These are phyloP conservation scores for Catharus bicknelli DNA, from an alignment of 2,113 vertebrate species.

Conservation along the genomic window DNA sequence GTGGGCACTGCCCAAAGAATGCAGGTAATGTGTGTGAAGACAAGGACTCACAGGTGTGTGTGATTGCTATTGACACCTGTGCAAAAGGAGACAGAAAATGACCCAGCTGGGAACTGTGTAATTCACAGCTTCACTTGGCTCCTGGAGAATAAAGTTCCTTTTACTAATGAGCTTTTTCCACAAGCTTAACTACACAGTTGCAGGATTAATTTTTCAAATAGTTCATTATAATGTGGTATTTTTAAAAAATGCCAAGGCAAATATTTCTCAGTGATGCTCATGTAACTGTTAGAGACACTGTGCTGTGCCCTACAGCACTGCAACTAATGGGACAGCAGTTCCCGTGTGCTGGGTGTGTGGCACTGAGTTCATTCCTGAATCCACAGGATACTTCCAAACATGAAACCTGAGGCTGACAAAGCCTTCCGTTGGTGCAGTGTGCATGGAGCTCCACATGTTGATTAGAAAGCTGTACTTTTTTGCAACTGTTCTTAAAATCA, in stretches of 20 bases:
- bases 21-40: not conserved
- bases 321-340: not conserved
- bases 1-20: not conserved
- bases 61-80: not conserved
- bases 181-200: not conserved
- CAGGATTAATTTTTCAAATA: not conserved
- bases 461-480: not conserved
- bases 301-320: not conserved
- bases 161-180: not conserved
- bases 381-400: not conserved
- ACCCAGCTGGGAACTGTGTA: not conserved
- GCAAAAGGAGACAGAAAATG: not conserved
- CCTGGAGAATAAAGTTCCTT: not conserved
- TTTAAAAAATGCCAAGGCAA: not conserved
- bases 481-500: not conserved
- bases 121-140: not conserved
- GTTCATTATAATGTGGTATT: not conserved
- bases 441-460: not conserved
- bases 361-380: not conserved
- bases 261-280: not conserved
- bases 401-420: not conserved
- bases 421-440: not conserved
- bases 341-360: not conserved
- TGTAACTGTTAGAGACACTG: not conserved
- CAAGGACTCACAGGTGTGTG: fast-evolving